Base-by-base conservation (phyloP, 2,888 invertebrate genomes). In the Smittia sp. region DNA sequence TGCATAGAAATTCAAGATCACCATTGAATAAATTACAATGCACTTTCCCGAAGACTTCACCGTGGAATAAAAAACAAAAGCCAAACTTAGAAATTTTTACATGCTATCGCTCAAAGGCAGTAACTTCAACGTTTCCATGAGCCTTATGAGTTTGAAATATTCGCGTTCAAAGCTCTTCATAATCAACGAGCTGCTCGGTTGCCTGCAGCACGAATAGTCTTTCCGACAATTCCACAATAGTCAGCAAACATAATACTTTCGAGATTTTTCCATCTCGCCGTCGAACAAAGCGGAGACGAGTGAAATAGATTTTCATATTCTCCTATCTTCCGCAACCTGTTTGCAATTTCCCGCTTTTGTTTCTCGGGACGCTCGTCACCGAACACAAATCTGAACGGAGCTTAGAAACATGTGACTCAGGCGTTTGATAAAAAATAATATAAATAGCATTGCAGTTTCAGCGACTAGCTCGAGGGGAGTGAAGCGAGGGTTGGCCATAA, bases 1-100 rank as follows among this genome's bases (percentile, higher is more conserved):
- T 54, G 11, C 54, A 54, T n/a, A 15, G 52, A 52, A 15, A 52
- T n/a, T 52, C 7, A 52, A 15, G 52, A 52, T n/a, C 52, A 24
- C 18, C 70, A 69, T 52, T 54, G 70, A 27, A 70, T 70, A 70
- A 54, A 70, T 70, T 70, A 54, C 13, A 52, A 70, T 70, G 58
- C 15, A 15, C 24, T 68, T 68, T 13, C 15, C 13, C 9, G 20
- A 54, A 54, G 15, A n/a, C 9, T 20, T 67, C 4, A 46, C 20
- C 20, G 7, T 15, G n/a, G 65, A 66, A 15, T 38, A 38, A 38
- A 38, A 38, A 38, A 38, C 7, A 38, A 38, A 38, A 9, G 6
- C 38, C 11, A 52, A 52, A 52, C 11, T 52, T 52, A 4, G 52
- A 52, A 52, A n/a, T n/a, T 52, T n/a, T 52, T 15, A n/a, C n/a